These are phyloP conservation scores for Pogonognathellus flavescens DNA, from an alignment of 1,140 invertebrate genomes.

Conservation along the genomic window DNA sequence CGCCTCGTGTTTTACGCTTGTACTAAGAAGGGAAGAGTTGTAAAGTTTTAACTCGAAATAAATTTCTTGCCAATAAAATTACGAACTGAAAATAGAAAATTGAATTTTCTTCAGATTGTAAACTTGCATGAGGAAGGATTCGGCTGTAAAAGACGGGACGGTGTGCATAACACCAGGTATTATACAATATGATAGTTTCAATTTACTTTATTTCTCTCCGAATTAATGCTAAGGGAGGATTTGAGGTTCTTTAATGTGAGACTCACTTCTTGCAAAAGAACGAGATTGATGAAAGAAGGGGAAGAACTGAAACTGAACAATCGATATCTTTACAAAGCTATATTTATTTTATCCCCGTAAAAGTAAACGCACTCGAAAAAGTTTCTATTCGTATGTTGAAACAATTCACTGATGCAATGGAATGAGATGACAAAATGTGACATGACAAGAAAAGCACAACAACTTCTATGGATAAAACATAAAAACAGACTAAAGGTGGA, in stretches of 20 bases:
- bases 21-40: neutral
- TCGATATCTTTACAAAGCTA: neutral
- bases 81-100: neutral
- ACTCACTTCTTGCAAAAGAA: neutral
- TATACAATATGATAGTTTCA: slow-evolving; percentile 13
- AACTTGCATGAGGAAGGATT: neutral
- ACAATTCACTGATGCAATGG: neutral
- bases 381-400: neutral
- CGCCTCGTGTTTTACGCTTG: slow-evolving; percentile 14
- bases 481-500: no score
- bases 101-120: neutral
- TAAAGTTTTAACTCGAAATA: slow-evolving; percentile 16
- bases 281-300: neutral
- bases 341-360: no score
- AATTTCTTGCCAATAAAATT: slow-evolving; percentile 30
- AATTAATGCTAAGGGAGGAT: neutral
- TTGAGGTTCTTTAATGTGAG: slow-evolving; percentile 4
- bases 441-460: neutral
- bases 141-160: neutral
- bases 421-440: slow-evolving; percentile 10
- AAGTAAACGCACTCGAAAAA: neutral
- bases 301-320: neutral
- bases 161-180: neutral
- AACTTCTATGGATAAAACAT: neutral
- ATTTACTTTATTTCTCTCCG: slow-evolving; percentile 17